Evolutionary conservation across 37 sponge, comb jelly and placozoan species (phyloP).

Genomic region (Theonella swinhoei): DNA sequence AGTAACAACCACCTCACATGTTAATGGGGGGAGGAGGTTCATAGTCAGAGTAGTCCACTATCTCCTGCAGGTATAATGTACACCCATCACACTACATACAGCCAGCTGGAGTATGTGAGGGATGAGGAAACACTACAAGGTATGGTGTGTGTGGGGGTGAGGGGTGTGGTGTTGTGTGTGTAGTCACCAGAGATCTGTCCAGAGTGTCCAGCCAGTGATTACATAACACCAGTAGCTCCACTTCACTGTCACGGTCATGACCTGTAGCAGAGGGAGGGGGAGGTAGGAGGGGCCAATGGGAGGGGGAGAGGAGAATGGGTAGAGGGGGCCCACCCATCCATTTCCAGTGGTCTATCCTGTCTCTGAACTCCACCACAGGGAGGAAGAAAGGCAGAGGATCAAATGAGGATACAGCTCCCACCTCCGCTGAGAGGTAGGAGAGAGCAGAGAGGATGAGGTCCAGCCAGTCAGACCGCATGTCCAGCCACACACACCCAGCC

Average conservation of each 20-base stretch:
- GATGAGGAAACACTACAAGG: no score
- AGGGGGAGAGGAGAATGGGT: not conserved
- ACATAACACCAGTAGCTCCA: conserved; percentile 56
- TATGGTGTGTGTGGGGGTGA: not conserved
- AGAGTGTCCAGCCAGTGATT: conserved; percentile 77
- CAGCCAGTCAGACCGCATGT: conserved; percentile 51
- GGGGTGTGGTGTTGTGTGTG: not conserved
- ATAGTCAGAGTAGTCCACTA: conserved; percentile 74
- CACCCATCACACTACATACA: no score
- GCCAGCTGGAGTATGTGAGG: no score
- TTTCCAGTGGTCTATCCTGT: conserved; percentile 85
- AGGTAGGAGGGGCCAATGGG: not conserved
- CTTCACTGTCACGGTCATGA: conserved; percentile 64
- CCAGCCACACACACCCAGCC: conserved; percentile 49
- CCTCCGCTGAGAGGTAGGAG: conserved; percentile 76
- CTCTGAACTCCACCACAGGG: conserved; percentile 79
- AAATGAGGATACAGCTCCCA: conserved; percentile 67
- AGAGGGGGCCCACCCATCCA: conserved; percentile 85
- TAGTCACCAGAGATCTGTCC: conserved; percentile 59
- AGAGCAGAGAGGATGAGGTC: conserved; percentile 67
- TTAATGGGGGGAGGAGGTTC: conserved; percentile 44
- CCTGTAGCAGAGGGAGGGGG: conserved; percentile 38
- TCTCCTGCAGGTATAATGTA: conserved; percentile 18
- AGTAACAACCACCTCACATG: not conserved
- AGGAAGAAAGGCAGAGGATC: conserved; percentile 71